These are phyloP conservation scores for Corythornis madagascariensis DNA, from an alignment of 2,113 vertebrate species.

Conservation along the genomic window DNA sequence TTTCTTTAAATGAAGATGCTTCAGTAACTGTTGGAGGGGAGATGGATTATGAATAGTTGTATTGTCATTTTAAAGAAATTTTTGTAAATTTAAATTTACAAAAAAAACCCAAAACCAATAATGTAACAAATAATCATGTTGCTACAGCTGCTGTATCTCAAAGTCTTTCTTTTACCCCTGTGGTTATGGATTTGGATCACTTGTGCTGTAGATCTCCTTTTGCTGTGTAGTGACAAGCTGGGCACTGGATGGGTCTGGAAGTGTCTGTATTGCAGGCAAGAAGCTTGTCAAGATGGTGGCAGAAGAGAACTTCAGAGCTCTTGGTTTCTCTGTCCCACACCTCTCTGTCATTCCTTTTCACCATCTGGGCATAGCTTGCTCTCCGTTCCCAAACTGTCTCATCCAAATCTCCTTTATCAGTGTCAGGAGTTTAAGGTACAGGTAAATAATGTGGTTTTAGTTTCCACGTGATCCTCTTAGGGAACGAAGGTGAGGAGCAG, in stretches of 20 bases:
- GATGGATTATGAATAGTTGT: background rate
- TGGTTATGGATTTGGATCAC: background rate
- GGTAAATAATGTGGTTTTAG: background rate
- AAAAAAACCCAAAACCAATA: background rate
- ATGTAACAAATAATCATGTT: background rate
- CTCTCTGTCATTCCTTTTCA: background rate
- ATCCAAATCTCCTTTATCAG: background rate
- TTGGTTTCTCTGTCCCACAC: background rate
- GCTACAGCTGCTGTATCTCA: background rate
- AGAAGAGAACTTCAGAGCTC: background rate
- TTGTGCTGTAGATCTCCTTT: background rate
- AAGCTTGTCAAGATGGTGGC: background rate
- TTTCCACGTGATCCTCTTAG: background rate
- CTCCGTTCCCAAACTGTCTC: background rate
- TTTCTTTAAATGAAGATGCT: background rate
- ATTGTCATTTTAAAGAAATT: background rate
- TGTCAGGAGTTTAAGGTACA: background rate
- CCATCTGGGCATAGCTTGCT: background rate
- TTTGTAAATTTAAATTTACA: too few relatives aligned
- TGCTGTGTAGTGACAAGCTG: background rate
- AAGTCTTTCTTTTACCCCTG: background rate
- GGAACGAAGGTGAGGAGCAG: background rate
- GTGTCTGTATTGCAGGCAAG: background rate
- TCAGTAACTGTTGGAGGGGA: background rate
- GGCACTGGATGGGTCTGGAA: background rate